Evolutionary conservation across 92 coral and sea anemone genomes (phyloP), one percentile per base, ranked within the genome.

Genomic region (Zoanthus gigantus): DNA sequence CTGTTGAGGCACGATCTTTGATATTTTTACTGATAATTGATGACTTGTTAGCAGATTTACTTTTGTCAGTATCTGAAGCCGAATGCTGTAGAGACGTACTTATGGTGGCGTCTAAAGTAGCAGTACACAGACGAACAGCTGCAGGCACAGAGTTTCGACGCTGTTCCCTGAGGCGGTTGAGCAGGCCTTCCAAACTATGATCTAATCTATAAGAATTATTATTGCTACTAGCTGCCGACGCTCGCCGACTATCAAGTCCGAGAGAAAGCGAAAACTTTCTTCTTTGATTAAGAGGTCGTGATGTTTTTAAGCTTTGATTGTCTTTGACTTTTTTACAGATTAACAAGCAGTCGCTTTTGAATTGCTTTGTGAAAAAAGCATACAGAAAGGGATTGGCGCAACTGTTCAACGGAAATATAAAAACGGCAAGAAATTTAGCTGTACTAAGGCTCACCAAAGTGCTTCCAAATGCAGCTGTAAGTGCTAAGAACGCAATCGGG

Each of bases 371-470:
- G 52, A 92, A 92, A 30, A 97, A 95, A 17, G 99, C 99, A 87
- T 97, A 97, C 37, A 97, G 68, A 83, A 97, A 97, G 0, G 99
- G 99, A 87, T 97, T 97, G 5, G 97, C 97, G 44, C 99, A 97
- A 30, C 97, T 93, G 92, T 97, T 97, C 14, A 97, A 80, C 6
- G 99, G 99, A 85, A 97, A 97, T 11, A 95, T 94, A 58, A 95
- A 97, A 10, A 97, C 93, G 2, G 98, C 92, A 66, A 97, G 90
- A 67, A 97, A 93, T 72, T 97, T 97, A 0, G 99, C 99, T 28
- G 93, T 90, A 53, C 89, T 93, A n/a, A 95, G 90, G 76, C 93
- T 95, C 6, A 97, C 92, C n/a, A 93, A 74, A 4, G 96, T 90
- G 8, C 98, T 94, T 3, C 97, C 97, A 83, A 97, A 95, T 14